phyloP scores from a whole-genome alignment of 2,113 vertebrate species.

The Sapajus apella region DNA sequence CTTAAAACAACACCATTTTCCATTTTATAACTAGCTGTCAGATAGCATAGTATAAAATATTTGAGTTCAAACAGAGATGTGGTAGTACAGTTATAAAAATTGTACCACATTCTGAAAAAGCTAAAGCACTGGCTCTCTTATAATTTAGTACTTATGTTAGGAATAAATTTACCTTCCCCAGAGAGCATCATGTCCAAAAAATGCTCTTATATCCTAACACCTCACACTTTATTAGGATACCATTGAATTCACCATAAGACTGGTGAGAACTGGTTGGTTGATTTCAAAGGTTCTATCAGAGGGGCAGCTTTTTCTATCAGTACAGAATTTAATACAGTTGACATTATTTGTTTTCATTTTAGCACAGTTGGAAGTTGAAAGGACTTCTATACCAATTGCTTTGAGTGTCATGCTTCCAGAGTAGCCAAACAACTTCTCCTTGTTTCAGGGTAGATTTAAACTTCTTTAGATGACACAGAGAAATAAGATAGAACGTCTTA shows the following conservation, averaged over 20 bases:
- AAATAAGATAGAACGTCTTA: background rate
- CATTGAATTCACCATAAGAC: background rate
- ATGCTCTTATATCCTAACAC: background rate
- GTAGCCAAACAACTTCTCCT: background rate
- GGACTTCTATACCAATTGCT: background rate
- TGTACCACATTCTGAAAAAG: background rate
- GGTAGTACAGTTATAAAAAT: fast-evolving
- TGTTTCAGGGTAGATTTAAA: background rate
- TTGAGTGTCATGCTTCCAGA: background rate
- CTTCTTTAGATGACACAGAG: background rate
- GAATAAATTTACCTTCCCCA: constrained; percentile 50
- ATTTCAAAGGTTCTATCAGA: background rate
- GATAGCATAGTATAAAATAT: background rate
- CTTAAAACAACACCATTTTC: fast-evolving
- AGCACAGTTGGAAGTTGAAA: background rate
- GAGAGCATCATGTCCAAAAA: constrained; percentile 9
- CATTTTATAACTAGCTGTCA: background rate
- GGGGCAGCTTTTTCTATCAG: background rate
- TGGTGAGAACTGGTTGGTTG: background rate
- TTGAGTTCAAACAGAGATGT: background rate
- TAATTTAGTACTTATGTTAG: background rate
- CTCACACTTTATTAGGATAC: background rate
- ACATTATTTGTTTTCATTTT: constrained; percentile 34
- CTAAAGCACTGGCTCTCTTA: background rate
- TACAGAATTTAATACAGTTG: background rate